phyloP scores from a whole-genome alignment of 2,113 vertebrate species.

The Ivindomyrus marchei region DNA sequence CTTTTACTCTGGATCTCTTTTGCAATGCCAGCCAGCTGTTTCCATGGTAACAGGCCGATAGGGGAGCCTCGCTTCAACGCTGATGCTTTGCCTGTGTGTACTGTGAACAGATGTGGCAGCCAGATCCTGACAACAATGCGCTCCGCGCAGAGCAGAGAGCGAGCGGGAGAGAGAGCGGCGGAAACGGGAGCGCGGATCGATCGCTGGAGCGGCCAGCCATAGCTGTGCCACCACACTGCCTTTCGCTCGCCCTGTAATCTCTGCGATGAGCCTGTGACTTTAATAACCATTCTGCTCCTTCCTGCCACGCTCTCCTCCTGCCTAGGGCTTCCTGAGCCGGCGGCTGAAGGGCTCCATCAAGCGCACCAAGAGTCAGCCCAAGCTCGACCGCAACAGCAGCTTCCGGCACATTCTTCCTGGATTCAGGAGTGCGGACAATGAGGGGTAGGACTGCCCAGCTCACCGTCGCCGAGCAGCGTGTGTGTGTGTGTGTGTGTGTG shows the following conservation, averaged over 20 bases:
- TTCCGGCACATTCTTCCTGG: conserved; percentile 94
- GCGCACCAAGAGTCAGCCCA: conserved; percentile 97
- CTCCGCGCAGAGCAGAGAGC: conserved; percentile 30
- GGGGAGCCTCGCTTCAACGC: conserved; percentile 56
- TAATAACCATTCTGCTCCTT: conserved; percentile 25
- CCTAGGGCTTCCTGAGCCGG: conserved; percentile 82
- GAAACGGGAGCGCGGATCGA: not conserved
- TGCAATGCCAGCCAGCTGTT: conserved; percentile 56
- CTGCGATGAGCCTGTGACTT: conserved; percentile 21
- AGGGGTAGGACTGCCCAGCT: conserved; percentile 66
- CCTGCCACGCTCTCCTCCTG: conserved; percentile 50
- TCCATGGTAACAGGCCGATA: conserved; percentile 66
- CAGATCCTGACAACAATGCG: conserved; percentile 35
- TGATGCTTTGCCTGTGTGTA: conserved; percentile 44
- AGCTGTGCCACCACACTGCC: not conserved
- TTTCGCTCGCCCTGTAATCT: not conserved
- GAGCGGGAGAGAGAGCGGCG: not conserved
- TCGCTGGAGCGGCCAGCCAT: not conserved
- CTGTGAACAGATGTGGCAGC: conserved; percentile 55
- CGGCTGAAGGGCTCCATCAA: conserved; percentile 96
- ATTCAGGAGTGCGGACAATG: conserved; percentile 89
- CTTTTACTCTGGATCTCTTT: conserved; percentile 35
- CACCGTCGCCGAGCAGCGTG: not conserved
- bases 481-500: not conserved
- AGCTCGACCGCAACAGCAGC: conserved; percentile 97